Conservation (phyloP, 2,888 invertebrate genomes). For the Lepeophtheirus nordmannii region DNA sequence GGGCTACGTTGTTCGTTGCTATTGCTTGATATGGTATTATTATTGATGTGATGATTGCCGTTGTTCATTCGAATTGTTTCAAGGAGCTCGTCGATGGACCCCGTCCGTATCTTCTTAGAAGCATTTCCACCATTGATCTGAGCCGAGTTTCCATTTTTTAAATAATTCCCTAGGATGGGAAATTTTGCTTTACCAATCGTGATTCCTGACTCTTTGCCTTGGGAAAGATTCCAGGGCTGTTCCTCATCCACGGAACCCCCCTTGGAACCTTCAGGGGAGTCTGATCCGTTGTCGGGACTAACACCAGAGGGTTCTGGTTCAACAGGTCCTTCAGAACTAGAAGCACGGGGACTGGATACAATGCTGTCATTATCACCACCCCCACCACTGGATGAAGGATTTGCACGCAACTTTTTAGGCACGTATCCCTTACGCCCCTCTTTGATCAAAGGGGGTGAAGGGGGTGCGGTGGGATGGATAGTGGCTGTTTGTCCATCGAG, state of each 20-base stretch:
- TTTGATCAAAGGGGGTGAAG: background rate
- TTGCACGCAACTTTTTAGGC: slow-evolving; percentile 3
- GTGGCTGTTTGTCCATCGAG: background rate
- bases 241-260: slow-evolving; percentile 2
- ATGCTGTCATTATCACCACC: background rate
- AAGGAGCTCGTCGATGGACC: background rate
- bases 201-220: background rate
- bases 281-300: background rate
- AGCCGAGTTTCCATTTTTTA: background rate
- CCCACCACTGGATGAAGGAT: background rate
- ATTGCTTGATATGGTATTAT: slow-evolving; percentile 2
- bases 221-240: slow-evolving; percentile 2
- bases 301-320: slow-evolving; percentile 4
- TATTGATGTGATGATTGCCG: background rate
- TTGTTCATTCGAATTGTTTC: background rate
- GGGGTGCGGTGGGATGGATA: background rate
- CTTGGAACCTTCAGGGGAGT: slow-evolving; percentile 1
- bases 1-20: background rate
- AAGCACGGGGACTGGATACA: background rate
- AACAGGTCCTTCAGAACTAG: background rate
- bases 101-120: background rate
- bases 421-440: background rate
- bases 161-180: background rate
- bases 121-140: background rate
- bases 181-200: background rate